Base-by-base conservation (phyloP, 2,797 vertebrate species). In the Morus bassanus region DNA sequence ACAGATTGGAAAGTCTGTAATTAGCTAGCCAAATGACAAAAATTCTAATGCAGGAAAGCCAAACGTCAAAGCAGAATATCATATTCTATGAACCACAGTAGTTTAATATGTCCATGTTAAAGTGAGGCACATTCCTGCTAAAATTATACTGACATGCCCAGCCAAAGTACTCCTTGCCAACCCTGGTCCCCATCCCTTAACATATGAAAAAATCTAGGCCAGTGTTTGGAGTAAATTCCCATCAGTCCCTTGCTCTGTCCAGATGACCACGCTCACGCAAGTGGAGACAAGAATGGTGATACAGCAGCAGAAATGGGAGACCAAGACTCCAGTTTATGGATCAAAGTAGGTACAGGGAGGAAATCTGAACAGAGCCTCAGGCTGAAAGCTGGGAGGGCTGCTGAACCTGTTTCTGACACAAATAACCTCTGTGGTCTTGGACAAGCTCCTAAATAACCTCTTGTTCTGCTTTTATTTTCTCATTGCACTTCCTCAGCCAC, bases 201-300 rank as follows among this genome's bases (percentile, higher is more conserved):
- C 18, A 30, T 1, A 60, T 18, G 3, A 60, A 56, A 8, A 72
- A 76, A 76, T 39, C 48, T 46, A 45, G 11, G 18, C 41, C 28
- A 54, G 12, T 16, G 22, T 51, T 85, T 51, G 35, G 35, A 10
- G 21, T 22, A 41, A 78, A 51, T 80, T 83, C 48, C 21, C 18
- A 41, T 48, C 35, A 18, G 33, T 21, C 68, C 2, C 18, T 74
- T 43, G 6, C 28, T 61, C 39, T 46, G 18, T 46, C 33, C 23
- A n/a, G 35, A 25, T 45, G 59, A 70, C 11, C 12, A 17, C 27
- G 17, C 18, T 50, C 7, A 35, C 13, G 7, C 0, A 0, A 37
- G 28, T 5, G 37, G 45, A 63, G 28, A 39, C 25, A 77, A 30
- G 69, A 87, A 18, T 2, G 0, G 33, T 13, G 35, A 2, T 41